These are phyloP conservation scores for Triops cancriformis DNA, from an alignment of 1,140 invertebrate genomes.

Conservation along the genomic window DNA sequence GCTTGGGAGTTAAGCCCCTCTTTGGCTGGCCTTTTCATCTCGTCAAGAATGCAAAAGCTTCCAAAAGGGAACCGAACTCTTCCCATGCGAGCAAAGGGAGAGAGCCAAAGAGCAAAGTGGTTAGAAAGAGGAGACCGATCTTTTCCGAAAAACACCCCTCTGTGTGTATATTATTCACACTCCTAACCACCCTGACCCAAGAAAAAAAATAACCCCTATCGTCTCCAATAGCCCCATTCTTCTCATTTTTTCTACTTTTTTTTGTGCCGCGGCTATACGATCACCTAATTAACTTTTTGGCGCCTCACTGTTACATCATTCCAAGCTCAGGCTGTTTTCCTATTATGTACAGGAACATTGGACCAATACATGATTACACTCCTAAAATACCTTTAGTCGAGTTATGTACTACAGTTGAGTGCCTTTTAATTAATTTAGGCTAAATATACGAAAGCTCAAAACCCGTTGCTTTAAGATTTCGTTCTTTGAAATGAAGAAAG, in stretches of 20 bases:
- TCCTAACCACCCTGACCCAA: not conserved
- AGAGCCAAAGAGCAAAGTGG: too few species aligned
- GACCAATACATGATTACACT: too few species aligned
- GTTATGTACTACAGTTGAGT: too few species aligned
- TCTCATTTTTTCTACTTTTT: not conserved
- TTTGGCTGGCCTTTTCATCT: not conserved
- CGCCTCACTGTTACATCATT: not conserved
- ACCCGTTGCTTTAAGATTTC: too few species aligned
- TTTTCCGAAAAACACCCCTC: too few species aligned
- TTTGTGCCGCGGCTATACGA: not conserved
- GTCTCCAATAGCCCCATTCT: not conserved
- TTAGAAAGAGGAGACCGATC: too few species aligned
- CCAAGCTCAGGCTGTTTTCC: too few species aligned
- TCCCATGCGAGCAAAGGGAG: not conserved
- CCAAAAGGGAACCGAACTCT: not conserved
- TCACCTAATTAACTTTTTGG: slow-evolving; percentile 7
- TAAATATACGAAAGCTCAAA: too few species aligned
- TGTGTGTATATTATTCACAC: not conserved
- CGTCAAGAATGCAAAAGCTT: not conserved
- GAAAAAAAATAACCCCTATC: not conserved
- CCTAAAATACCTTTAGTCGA: too few species aligned
- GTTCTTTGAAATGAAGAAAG: too few species aligned
- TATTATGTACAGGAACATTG: too few species aligned
- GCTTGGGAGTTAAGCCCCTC: not conserved
- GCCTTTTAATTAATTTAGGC: too few species aligned